These are phyloP conservation scores for Aphelenchoides avenae DNA, from an alignment of 1,140 invertebrate species.

Conservation along the genomic window DNA sequence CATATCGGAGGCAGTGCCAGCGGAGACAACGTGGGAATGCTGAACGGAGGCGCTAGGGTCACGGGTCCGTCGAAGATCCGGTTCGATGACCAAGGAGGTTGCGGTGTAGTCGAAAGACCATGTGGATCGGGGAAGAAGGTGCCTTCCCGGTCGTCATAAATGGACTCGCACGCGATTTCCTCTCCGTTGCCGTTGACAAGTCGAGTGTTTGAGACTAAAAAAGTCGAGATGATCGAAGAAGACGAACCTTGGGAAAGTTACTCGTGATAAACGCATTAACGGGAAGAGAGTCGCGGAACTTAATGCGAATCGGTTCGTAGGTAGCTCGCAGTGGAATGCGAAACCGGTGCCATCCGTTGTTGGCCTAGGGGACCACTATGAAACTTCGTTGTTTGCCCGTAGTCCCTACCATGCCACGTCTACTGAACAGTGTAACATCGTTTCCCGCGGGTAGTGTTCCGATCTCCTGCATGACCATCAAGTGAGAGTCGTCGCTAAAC, in stretches of 20 bases:
- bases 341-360: constrained; percentile 29
- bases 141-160: too few relatives aligned
- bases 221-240: too few relatives aligned
- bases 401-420: constrained; percentile 13
- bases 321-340: constrained; percentile 13
- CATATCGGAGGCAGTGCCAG: constrained; percentile 13
- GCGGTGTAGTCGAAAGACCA: too few relatives aligned
- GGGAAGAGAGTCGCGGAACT: constrained; percentile 9
- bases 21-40: neutral
- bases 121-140: too few relatives aligned
- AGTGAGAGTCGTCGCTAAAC: constrained; percentile 17
- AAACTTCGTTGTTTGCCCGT: too few relatives aligned
- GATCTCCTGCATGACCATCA: constrained; percentile 9
- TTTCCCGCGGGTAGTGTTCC: constrained; percentile 2
- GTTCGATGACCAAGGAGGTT: too few relatives aligned
- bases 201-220: constrained; percentile 27
- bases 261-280: constrained; percentile 8
- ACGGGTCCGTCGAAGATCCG: too few relatives aligned
- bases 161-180: constrained; percentile 18
- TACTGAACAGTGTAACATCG: constrained; percentile 9
- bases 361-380: too few relatives aligned
- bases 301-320: constrained; percentile 12
- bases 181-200: constrained; percentile 24
- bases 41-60: too few relatives aligned
- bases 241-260: too few relatives aligned